Conservation (phyloP, 2,113 vertebrate genomes). For the Lates calcarifer region DNA sequence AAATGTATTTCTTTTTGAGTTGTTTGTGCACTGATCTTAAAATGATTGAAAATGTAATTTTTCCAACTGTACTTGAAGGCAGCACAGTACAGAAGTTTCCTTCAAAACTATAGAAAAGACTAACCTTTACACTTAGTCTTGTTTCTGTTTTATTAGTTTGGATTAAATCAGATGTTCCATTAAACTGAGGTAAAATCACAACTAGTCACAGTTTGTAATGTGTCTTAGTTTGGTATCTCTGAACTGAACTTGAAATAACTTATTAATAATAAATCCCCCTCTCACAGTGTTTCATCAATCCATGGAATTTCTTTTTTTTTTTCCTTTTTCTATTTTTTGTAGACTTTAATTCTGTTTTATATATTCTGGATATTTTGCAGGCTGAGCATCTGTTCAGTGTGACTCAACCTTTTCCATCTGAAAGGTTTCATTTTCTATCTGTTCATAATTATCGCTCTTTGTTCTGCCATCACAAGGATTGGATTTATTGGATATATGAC, state of each 20-base stretch:
- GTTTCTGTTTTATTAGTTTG: slow-evolving; percentile 2
- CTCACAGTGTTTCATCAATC: neutral
- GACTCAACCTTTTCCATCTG: slow-evolving; percentile 4
- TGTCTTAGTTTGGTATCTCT: neutral
- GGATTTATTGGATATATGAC: slow-evolving; percentile 43
- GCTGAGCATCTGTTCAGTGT: neutral
- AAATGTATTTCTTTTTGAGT: too few species aligned
- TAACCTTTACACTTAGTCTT: neutral
- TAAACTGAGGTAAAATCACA: neutral
- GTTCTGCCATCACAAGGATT: slow-evolving; percentile 21
- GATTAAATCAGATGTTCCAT: neutral
- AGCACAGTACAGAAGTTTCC: slow-evolving; percentile 10
- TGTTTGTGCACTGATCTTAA: neutral
- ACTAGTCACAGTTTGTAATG: neutral
- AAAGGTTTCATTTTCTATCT: slow-evolving; percentile 19
- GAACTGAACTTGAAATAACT: neutral
- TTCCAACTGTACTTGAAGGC: slow-evolving; percentile 24
- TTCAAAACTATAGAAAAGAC: neutral
- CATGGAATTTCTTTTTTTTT: too few species aligned
- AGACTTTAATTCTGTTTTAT: neutral
- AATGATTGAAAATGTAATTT: too few species aligned
- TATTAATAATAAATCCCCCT: neutral
- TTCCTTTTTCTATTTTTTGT: too few species aligned
- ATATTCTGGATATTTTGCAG: slow-evolving; percentile 9
- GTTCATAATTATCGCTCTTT: slow-evolving; percentile 40